Conservation (phyloP, 2,888 invertebrate genomes). For the Acanthoscelides obtectus region DNA sequence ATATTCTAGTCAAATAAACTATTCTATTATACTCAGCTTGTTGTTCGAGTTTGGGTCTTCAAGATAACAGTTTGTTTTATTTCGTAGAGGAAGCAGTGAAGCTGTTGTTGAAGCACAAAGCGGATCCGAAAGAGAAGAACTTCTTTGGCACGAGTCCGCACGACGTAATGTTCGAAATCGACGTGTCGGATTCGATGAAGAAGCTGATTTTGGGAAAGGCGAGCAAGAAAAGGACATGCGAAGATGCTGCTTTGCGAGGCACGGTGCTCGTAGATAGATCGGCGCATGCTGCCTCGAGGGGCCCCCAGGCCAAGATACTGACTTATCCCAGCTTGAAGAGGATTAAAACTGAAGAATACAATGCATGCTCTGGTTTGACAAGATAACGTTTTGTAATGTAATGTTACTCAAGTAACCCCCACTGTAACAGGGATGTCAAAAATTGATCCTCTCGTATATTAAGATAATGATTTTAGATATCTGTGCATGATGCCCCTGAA, state of each 20-base stretch:
- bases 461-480: too few species aligned
- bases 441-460: too few species aligned
- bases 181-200: slow-evolving; percentile 32
- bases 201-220: slow-evolving; percentile 28
- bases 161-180: slow-evolving; percentile 47
- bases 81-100: slow-evolving; percentile 48
- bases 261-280: not conserved
- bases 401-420: too few species aligned
- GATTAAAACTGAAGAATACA: not conserved
- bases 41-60: too few species aligned
- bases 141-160: slow-evolving; percentile 48
- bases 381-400: too few species aligned
- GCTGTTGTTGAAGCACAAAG: slow-evolving; percentile 45
- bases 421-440: too few species aligned
- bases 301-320: not conserved
- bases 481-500: too few species aligned
- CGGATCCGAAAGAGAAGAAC: slow-evolving; percentile 48
- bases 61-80: too few species aligned
- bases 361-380: not conserved
- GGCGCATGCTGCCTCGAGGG: not conserved
- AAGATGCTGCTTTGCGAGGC: not conserved
- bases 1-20: too few species aligned
- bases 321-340: not conserved
- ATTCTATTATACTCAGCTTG: too few species aligned
- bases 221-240: slow-evolving; percentile 20